A percentile compares a stretch with the other conserved stretches of the same genome.
Conservation (phyloP, 2,113 vertebrate genomes). For the Dicrurus megarhynchus region DNA sequence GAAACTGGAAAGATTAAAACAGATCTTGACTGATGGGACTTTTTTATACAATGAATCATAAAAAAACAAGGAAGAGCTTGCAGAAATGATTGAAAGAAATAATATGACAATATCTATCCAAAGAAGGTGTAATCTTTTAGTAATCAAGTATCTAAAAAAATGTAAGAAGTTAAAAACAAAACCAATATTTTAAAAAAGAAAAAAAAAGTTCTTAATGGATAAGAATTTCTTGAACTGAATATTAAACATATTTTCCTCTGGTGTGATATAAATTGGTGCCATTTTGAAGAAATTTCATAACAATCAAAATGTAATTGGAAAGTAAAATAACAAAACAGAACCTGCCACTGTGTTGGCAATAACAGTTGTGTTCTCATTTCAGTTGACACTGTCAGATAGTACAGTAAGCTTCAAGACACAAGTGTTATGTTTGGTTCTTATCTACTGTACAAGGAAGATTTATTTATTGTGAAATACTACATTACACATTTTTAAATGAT, state of each 20-base stretch:
- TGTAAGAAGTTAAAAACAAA: not conserved
- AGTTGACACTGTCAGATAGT: not conserved
- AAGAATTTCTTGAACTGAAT: not conserved
- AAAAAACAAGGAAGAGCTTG: not conserved
- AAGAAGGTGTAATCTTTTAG: not conserved
- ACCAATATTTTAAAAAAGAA: too few relatives aligned
- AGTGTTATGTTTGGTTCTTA: not conserved
- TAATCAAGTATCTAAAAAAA: not conserved
- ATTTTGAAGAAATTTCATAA: slow-evolving; percentile 15
- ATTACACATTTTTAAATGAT: not conserved
- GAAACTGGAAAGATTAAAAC: not conserved
- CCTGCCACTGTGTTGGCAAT: not conserved
- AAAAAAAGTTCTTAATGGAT: not conserved
- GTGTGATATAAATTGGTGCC: not conserved
- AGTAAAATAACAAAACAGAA: not conserved
- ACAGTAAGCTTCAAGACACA: not conserved
- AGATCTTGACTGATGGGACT: not conserved
- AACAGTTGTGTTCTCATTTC: not conserved
- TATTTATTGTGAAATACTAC: not conserved
- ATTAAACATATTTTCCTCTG: not conserved
- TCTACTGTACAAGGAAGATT: not conserved
- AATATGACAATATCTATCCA: not conserved
- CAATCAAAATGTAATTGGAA: not conserved
- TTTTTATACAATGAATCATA: not conserved
- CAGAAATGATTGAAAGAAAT: not conserved